A percentile compares a stretch with the other conserved stretches of the same genome.
phyloP scores from a whole-genome alignment of 2,888 invertebrate genomes.

The Pollenia amentaria region DNA sequence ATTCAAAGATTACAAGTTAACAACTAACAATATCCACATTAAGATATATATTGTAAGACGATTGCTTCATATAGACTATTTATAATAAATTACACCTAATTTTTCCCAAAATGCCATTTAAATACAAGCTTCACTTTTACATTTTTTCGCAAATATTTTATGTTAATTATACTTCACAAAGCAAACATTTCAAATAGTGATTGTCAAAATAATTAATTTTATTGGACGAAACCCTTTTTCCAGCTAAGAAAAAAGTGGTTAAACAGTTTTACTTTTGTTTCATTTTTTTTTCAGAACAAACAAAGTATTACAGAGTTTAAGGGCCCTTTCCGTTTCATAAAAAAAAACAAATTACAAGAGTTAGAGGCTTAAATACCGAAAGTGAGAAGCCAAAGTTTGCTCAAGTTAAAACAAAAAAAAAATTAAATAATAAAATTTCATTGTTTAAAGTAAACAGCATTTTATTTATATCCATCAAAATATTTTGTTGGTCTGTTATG shows the following conservation, averaged over 20 bases:
- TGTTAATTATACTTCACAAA: no score
- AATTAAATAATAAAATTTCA: not conserved
- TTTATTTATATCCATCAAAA: not conserved
- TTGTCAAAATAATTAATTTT: not conserved
- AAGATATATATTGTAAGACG: not conserved
- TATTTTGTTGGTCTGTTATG: not conserved
- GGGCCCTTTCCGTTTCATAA: not conserved
- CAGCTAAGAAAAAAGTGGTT: no score
- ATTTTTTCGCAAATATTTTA: no score
- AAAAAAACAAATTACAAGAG: not conserved
- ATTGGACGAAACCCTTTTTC: not conserved
- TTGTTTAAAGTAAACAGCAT: slow-evolving; percentile 5
- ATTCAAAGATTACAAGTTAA: not conserved
- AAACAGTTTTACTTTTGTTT: not conserved
- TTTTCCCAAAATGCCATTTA: no score
- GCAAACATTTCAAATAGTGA: no score
- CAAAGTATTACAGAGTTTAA: not conserved
- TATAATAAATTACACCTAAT: no score
- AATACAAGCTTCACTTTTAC: no score
- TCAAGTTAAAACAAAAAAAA: slow-evolving; percentile 7
- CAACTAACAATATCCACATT: not conserved
- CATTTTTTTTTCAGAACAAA: not conserved
- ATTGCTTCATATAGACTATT: no score
- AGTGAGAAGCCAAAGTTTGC: slow-evolving; percentile 26
- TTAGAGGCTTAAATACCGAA: slow-evolving; percentile 11